These are phyloP conservation scores for Sepioteuthis lessoniana DNA, from an alignment of 2,888 invertebrate species.

Conservation along the genomic window DNA sequence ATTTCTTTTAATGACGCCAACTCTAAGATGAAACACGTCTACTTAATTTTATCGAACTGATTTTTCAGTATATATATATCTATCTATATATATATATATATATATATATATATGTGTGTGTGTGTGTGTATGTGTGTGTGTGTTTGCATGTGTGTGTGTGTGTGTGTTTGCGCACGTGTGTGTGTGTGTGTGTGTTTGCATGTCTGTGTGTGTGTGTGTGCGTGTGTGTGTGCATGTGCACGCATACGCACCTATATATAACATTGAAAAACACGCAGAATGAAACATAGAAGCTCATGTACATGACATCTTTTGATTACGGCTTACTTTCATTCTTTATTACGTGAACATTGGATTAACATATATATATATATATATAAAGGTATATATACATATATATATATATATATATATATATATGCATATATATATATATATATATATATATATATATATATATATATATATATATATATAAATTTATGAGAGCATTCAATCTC, in stretches of 20 bases:
- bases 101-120: constrained; percentile 14
- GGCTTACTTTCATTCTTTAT: too few relatives aligned
- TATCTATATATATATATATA: not conserved
- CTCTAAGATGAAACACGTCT: too few relatives aligned
- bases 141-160: not conserved
- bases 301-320: not conserved
- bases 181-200: not conserved
- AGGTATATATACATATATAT: not conserved
- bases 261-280: not conserved
- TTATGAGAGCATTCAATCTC: not conserved
- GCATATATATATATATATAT: not conserved
- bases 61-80: not conserved
- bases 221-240: not conserved
- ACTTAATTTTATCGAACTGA: too few relatives aligned
- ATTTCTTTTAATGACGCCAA: too few relatives aligned
- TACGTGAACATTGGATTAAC: not conserved
- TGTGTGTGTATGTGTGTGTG: not conserved
- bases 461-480: not conserved
- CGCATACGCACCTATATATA: not conserved
- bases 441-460: not conserved
- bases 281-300: not conserved
- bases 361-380: constrained; percentile 34
- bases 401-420: not conserved
- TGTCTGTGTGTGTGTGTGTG: not conserved
- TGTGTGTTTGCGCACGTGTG: not conserved